These are phyloP conservation scores for Eubucco bourcierii DNA, from an alignment of 2,113 vertebrate genomes.

Conservation along the genomic window DNA sequence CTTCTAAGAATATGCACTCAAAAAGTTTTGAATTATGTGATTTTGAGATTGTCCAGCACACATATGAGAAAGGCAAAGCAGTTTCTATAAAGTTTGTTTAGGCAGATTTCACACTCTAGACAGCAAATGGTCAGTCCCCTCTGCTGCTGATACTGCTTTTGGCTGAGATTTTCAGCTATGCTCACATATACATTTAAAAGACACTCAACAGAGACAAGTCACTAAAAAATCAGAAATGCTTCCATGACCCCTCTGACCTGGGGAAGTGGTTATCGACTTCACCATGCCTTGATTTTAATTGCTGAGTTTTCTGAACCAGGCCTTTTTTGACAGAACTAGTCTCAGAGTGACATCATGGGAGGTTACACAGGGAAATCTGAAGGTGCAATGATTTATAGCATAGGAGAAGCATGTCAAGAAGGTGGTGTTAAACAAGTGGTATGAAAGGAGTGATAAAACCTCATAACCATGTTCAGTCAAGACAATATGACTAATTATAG, in stretches of 20 bases:
- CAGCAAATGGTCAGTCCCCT: conserved; percentile 15
- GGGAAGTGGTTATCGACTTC: not conserved
- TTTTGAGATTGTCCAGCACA: conserved; percentile 9
- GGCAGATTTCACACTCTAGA: conserved; percentile 5
- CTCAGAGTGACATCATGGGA: not conserved
- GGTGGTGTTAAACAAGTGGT: not conserved
- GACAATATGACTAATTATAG: not conserved
- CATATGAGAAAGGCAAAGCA: not conserved
- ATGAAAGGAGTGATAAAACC: not conserved
- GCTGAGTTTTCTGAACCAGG: not conserved
- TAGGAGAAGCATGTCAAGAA: not conserved
- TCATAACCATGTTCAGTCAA: not conserved
- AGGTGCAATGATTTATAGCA: not conserved
- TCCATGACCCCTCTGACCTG: not conserved
- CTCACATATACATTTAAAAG: not conserved
- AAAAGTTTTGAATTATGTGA: not conserved
- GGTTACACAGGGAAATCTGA: not conserved
- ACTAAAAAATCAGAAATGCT: not conserved
- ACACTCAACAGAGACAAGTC: not conserved
- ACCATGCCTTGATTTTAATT: not conserved
- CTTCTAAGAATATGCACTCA: not conserved
- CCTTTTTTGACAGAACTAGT: not conserved
- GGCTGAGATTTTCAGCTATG: conserved; percentile 16
- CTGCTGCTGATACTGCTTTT: not conserved
- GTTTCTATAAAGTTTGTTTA: not conserved